Conservation (phyloP, 2,888 invertebrate genomes). For the Flexamia atlantica region DNA sequence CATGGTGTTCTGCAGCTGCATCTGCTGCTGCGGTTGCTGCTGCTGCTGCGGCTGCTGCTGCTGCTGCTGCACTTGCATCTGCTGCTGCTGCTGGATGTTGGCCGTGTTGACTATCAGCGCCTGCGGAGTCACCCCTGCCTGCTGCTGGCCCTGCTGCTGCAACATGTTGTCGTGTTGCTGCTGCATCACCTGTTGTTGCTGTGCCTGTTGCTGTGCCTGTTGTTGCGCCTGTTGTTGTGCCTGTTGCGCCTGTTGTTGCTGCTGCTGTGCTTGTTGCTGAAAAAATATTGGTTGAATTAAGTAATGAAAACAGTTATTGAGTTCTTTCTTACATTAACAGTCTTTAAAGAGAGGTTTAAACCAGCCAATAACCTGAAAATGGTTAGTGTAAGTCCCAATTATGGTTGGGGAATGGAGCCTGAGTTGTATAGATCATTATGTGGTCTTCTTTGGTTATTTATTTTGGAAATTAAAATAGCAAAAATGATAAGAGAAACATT, state of each 20-base stretch:
- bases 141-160: slow-evolving; percentile 62
- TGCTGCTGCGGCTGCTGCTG: slow-evolving; percentile 43
- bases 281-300: too few relatives aligned
- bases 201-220: slow-evolving; percentile 70
- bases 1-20: slow-evolving; percentile 63
- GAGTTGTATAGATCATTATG: too few relatives aligned
- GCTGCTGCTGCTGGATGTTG: slow-evolving; percentile 67
- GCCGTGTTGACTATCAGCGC: slow-evolving; percentile 63
- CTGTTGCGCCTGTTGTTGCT: slow-evolving; percentile 68
- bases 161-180: slow-evolving; percentile 71
- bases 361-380: too few relatives aligned
- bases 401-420: too few relatives aligned
- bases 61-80: slow-evolving; percentile 65
- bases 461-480: too few relatives aligned
- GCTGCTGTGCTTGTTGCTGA: too few relatives aligned
- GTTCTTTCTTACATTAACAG: too few relatives aligned
- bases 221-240: slow-evolving; percentile 66
- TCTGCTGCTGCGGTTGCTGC: slow-evolving; percentile 57
- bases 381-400: too few relatives aligned
- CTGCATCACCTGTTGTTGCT: slow-evolving; percentile 69
- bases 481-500: too few relatives aligned
- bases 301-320: too few relatives aligned
- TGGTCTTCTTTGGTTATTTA: too few relatives aligned
- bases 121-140: slow-evolving; percentile 56
- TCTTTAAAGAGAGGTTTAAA: too few relatives aligned